Base-by-base conservation (phyloP, 2,797 vertebrate species). In the Takifugu rubripes region DNA sequence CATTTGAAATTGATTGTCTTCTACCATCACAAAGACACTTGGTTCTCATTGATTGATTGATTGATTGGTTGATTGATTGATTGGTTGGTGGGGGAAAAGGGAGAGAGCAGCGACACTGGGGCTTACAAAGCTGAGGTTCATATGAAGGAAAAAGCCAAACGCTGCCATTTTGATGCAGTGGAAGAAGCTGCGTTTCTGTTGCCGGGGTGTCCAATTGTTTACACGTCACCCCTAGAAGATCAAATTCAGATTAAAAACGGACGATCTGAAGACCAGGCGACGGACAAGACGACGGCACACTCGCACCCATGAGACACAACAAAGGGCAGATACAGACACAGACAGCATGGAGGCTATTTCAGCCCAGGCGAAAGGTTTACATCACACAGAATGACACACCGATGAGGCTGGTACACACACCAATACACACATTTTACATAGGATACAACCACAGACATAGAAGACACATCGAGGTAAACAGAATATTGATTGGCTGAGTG, bases 11-110 rank as follows among this genome's bases (percentile, higher is more conserved):
- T 92, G 91, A 93, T 93, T 92, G 92, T 92, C 91, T 92, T 90
- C 90, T 87, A 92, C 89, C 88, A 92, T 92, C 91, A 92, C 91
- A 93, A 93, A 92, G 92, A 92, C 92, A 92, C 91, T 91, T 92
- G 89, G 87, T 90, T 91, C 87, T 89, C n/a, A 48, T 48, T 48
- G 46, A 48, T 48, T 92, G 88, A 91, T 91, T 92, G 88, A 89
- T 90, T 75, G 43, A 48, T 48, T 21, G 21, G 21, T 21, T 21
- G 21, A 21, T 21, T 21, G 21, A 21, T 45, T 92, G 88, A 90
- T 91, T 92, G 88, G 89, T 90, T 74, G 85, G 83, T 84, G 83
- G 84, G 74, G 77, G 84, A 89, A 83, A 86, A 88, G 83, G 89
- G 84, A 87, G 85, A 87, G 81, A 87, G 89, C 79, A 86, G 82